Evolutionary conservation across 2,797 vertebrate genomes (phyloP).

Genomic region (Gila robusta): DNA sequence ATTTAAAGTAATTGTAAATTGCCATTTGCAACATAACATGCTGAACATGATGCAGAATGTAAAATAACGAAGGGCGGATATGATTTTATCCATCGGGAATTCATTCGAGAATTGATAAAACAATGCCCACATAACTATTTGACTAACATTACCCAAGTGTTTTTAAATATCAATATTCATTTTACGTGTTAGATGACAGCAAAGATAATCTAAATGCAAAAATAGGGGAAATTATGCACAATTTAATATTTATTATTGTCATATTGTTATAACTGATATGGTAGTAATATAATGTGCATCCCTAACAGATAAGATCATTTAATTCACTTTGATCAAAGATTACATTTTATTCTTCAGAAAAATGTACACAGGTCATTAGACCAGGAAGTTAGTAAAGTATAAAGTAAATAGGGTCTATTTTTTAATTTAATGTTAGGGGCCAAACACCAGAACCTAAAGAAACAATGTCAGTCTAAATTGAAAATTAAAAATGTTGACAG

Average conservation of each 20-base stretch:
- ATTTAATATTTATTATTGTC: not conserved
- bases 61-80: too few species aligned
- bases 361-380: not conserved
- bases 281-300: not conserved
- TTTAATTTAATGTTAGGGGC: not conserved
- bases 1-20: not conserved
- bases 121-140: not conserved
- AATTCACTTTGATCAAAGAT: not conserved
- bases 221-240: not conserved
- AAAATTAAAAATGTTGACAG: not conserved
- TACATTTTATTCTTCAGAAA: not conserved
- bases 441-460: not conserved
- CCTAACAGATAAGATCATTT: not conserved
- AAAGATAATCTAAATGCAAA: not conserved
- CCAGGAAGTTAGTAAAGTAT: not conserved
- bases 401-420: not conserved
- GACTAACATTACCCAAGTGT: not conserved
- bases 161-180: constrained; percentile 1
- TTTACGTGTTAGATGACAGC: not conserved
- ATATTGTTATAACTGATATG: not conserved
- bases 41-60: too few species aligned
- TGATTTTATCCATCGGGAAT: too few species aligned
- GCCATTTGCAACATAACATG: too few species aligned
- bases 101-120: not conserved
- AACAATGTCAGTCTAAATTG: not conserved